Percentiles rank a stretch among this genome's conserved stretches.
Conservation (phyloP, 2,797 vertebrate species). For the Nothura maculosa region DNA sequence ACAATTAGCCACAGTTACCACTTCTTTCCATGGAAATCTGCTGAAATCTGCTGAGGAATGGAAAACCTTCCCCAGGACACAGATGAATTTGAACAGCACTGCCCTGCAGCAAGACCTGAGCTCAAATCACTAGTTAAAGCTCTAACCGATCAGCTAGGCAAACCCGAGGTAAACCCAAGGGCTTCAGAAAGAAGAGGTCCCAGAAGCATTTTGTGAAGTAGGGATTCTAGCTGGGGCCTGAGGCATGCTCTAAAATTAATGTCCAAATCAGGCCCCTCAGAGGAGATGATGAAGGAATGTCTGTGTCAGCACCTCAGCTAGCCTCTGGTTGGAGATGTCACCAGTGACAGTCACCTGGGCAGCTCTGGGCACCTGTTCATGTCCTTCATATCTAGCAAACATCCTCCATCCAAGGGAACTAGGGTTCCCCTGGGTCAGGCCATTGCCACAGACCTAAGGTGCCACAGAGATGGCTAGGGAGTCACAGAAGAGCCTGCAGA, state of each 20-base stretch:
- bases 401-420: not conserved
- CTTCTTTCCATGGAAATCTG: not conserved
- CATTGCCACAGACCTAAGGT: not conserved
- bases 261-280: not conserved
- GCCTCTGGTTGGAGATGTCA: not conserved
- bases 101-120: not conserved
- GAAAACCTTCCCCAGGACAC: not conserved
- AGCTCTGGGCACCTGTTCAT: not conserved
- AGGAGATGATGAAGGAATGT: not conserved
- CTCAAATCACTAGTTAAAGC: not conserved
- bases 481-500: not conserved
- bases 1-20: not conserved
- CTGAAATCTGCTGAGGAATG: not conserved
- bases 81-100: not conserved
- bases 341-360: not conserved
- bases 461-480: not conserved
- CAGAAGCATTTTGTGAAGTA: not conserved
- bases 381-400: too few species aligned
- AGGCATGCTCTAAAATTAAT: not conserved
- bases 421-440: not conserved
- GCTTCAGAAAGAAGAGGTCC: not conserved
- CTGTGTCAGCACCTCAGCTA: not conserved
- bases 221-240: not conserved
- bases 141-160: accelerated
- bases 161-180: not conserved